These are phyloP conservation scores for Neodiprion lecontei DNA, from an alignment of 1,140 invertebrate genomes.

Conservation along the genomic window DNA sequence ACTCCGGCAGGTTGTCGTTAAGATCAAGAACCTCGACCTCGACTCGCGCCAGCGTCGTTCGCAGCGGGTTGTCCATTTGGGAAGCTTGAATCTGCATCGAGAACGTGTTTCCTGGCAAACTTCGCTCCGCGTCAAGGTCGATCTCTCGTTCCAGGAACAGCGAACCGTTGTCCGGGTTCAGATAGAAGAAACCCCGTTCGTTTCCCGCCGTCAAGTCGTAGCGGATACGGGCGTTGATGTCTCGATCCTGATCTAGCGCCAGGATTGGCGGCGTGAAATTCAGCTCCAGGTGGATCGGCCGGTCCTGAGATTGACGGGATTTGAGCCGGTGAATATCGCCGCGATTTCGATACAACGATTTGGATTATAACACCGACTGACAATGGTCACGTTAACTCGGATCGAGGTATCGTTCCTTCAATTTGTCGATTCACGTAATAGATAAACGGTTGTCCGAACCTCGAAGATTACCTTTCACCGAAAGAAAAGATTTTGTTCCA, in stretches of 20 bases:
- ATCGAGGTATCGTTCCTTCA: too few species aligned
- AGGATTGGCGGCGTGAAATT: constrained; percentile 74
- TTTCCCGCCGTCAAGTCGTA: constrained; percentile 81
- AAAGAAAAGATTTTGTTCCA: too few species aligned
- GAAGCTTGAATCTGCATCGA: constrained; percentile 79
- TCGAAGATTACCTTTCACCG: too few species aligned
- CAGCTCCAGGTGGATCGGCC: constrained; percentile 71
- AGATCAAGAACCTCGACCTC: constrained; percentile 82
- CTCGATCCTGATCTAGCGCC: constrained; percentile 78
- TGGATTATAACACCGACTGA: too few species aligned
- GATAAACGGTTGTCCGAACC: too few species aligned
- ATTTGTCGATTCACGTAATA: too few species aligned
- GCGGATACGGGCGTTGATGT: constrained; percentile 70
- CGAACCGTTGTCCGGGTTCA: constrained; percentile 76
- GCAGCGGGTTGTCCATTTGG: constrained; percentile 79
- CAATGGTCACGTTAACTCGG: too few species aligned
- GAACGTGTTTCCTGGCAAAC: constrained; percentile 75
- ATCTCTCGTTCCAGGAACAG: constrained; percentile 80
- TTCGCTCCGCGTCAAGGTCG: constrained; percentile 74
- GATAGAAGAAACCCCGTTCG: constrained; percentile 72
- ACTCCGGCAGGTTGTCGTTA: constrained; percentile 85
- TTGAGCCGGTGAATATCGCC: constrained; percentile 22
- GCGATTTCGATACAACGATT: too few species aligned
- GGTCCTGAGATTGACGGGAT: constrained; percentile 61
- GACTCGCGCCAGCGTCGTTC: constrained; percentile 74